phyloP scores from a whole-genome alignment of 1,140 invertebrate genomes.

The Dinothrombium tinctorium region DNA sequence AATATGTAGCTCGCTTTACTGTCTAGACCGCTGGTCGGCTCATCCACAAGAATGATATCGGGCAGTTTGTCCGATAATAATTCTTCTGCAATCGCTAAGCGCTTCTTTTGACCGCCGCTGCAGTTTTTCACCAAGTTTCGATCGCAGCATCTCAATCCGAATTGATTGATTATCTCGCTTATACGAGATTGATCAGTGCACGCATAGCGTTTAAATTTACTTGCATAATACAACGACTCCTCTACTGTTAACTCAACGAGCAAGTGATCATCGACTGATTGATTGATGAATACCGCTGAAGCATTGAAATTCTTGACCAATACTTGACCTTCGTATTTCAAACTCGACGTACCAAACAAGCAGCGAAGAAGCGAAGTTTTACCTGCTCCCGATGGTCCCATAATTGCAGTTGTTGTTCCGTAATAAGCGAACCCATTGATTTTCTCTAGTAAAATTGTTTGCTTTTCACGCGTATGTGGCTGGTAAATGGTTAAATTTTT shows the following conservation, averaged over 20 bases:
- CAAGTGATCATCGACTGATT: conserved; percentile 51
- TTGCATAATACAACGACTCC: background rate
- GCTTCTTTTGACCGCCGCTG: conserved; percentile 63
- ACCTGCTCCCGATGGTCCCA: too few species aligned
- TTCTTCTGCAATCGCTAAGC: conserved; percentile 78
- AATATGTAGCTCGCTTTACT: too few species aligned
- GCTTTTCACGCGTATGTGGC: too few species aligned
- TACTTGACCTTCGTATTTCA: background rate
- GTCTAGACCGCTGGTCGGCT: too few species aligned
- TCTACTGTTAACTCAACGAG: conserved; percentile 60
- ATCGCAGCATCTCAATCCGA: background rate
- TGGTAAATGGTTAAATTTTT: too few species aligned
- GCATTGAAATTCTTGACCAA: background rate
- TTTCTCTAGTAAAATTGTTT: too few species aligned
- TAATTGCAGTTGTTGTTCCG: too few species aligned
- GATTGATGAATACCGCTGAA: conserved; percentile 4
- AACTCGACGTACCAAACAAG: background rate
- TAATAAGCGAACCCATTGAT: too few species aligned
- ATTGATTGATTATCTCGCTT: conserved; percentile 33
- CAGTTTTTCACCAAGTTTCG: conserved; percentile 4
- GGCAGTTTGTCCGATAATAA: too few species aligned
- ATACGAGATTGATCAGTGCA: conserved; percentile 36
- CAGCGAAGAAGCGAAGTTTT: conserved; percentile 24
- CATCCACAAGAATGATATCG: too few species aligned
- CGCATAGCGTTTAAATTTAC: background rate